Base-by-base conservation (phyloP, 2,888 invertebrate genomes). In the Timema podura region DNA sequence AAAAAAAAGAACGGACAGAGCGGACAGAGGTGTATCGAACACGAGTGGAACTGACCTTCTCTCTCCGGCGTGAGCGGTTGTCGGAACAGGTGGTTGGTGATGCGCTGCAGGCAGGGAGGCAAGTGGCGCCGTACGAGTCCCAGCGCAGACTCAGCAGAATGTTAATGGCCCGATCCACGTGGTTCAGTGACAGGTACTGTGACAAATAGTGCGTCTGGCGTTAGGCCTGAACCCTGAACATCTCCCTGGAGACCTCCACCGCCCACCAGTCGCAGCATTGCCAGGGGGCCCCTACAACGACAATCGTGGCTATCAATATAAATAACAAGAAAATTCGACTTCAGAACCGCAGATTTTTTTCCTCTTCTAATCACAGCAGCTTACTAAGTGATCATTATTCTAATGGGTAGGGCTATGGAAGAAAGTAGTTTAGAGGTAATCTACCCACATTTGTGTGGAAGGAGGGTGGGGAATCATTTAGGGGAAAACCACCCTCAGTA, bases 61-160 rank as follows among this genome's bases (percentile, higher is more conserved):
- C 84, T 83, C 68, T 87, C 85, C 49, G 85, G 83, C 68, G 86
- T 88, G 54, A 90, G 80, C 30, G 84, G 83, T 67, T 80, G 79
- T 74, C 87, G 83, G 73, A 91, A 83, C 65, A 90, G 83, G 80
- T 88, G 85, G 77, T 89, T 90, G 59, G 88, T 85, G 72, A 93
- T 88, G 76, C 87, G 86, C 76, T 92, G 91, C 71, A 95, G 82
- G 0, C 91, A 88, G 72, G 88, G 75, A 93, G 88, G 75, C 92
- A 91, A 72, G 87, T 85, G 30, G 89, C 86, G 5, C 93, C 91
- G 76, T 92, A 89, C 1, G 83, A 84, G 75, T 90, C 90, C 94
- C 94, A 94, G 80, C 93, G 92, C 81, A 94, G 85, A 3, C 87
- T 85, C 49, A 83, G 79, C 46, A 89, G 80, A 48, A 92, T 79